Base-by-base conservation (phyloP, 2,888 invertebrate species). In the Rhyacophila evoluta region DNA sequence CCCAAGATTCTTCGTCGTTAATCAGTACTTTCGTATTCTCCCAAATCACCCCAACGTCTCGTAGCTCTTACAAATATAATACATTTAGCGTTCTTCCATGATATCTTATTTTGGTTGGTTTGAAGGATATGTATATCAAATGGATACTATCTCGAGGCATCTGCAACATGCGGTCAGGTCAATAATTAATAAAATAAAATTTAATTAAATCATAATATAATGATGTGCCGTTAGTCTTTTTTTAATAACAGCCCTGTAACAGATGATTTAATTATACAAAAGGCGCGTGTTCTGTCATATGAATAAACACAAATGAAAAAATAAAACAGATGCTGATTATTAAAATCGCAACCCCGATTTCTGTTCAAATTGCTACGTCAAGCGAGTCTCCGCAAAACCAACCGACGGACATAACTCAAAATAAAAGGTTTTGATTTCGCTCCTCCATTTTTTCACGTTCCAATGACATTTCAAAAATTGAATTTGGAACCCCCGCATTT, bases 361-460 rank as follows among this genome's bases (percentile, higher is more conserved):
- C 10, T 41, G 2, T 3, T 8, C 19, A 39, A 33, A 71, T 25
- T 15, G 69, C 33, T 74, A 29, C 72, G 69, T 68, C 80, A 38
- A 78, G 79, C 79, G 78, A 70, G 79, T 79, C 78, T 81, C 81
- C 81, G 75, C 79, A 79, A 74, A 81, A 76, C 71, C 70, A 81
- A 67, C 74, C 70, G 76, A 71, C 75, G 73, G 72, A 33, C 55
- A 74, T 73, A 76, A 74, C 74, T 79, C 33, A 33, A 73, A 76
- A 71, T 71, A 76, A 79, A 77, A 79, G 74, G 33, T 37, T 67
- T 38, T 29, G 29, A 36, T 74, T 74, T 74, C 29, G 69, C 25
- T 36, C 25, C 27, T 69, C 39, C 70, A n/a, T 71, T 74, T 55
- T 77, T 79, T 74, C 72, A 74, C 75, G 81, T 81, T 73, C 41